phyloP scores from a whole-genome alignment of 2,888 invertebrate species.

The Sphaerophoria taeniata region DNA sequence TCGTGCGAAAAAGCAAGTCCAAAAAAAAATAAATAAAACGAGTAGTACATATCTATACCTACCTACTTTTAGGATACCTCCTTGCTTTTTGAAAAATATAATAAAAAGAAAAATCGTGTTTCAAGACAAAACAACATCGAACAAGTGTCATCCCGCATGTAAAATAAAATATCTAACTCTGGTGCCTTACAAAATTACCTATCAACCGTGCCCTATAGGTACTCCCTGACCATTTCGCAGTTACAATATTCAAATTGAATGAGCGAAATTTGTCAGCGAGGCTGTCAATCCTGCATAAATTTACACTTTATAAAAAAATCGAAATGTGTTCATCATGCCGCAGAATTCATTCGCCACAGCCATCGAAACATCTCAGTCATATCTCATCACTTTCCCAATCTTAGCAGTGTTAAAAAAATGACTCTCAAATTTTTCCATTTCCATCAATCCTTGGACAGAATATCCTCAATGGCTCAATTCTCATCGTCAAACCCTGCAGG shows the following conservation, averaged over 20 bases:
- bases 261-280: conserved; percentile 44
- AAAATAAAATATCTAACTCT: conserved; percentile 14
- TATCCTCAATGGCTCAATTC: conserved; percentile 14
- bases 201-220: conserved; percentile 29
- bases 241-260: conserved; percentile 67
- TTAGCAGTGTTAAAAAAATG: conserved; percentile 55
- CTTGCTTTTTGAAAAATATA: too few relatives aligned
- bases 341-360: conserved; percentile 44
- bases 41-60: too few relatives aligned
- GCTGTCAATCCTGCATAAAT: conserved; percentile 68
- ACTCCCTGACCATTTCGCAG: not conserved
- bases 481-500: conserved; percentile 10
- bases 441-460: conserved; percentile 54
- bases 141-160: conserved; percentile 21
- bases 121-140: too few relatives aligned
- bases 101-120: not conserved
- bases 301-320: conserved; percentile 70
- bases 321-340: conserved; percentile 69
- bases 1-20: too few relatives aligned
- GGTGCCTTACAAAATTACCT: conserved; percentile 45
- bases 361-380: conserved; percentile 51
- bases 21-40: too few relatives aligned
- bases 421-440: conserved; percentile 59
- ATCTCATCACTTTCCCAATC: conserved; percentile 49
- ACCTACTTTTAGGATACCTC: too few relatives aligned